Evolutionary conservation across 2,113 vertebrate species (phyloP).

Genomic region (Formicarius rufipectus): DNA sequence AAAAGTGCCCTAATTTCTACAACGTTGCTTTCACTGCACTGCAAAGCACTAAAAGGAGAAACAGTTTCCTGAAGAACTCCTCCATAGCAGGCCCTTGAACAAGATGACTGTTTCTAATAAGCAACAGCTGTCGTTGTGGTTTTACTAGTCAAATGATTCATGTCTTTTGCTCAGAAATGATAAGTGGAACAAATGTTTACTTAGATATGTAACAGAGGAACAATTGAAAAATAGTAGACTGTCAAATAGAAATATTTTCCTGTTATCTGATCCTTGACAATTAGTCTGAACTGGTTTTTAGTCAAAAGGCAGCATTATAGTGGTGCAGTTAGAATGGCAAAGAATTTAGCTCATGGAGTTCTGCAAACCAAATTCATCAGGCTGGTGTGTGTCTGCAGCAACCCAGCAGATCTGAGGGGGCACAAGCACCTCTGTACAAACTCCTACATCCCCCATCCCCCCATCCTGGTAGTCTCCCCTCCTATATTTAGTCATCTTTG

Average conservation of each 20-base stretch:
- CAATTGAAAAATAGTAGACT: slow-evolving; percentile 73
- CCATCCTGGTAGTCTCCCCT: not conserved
- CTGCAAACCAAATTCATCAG: not conserved
- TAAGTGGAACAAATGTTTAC: slow-evolving; percentile 89
- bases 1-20: slow-evolving; percentile 54
- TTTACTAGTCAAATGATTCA: slow-evolving; percentile 83
- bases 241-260: slow-evolving; percentile 75
- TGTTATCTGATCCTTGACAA: slow-evolving; percentile 74
- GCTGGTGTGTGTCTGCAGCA: not conserved
- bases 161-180: slow-evolving; percentile 85
- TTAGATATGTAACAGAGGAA: slow-evolving; percentile 80
- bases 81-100: slow-evolving; percentile 69
- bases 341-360: not conserved
- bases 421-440: not conserved
- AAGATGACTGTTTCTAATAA: slow-evolving; percentile 80
- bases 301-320: not conserved
- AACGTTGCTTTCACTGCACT: slow-evolving; percentile 28
- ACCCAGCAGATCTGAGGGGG: not conserved
- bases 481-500: not conserved
- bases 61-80: slow-evolving; percentile 70
- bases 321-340: not conserved
- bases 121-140: slow-evolving; percentile 83
- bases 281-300: slow-evolving; percentile 57
- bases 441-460: not conserved
- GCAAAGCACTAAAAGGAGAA: slow-evolving; percentile 66